Percentiles rank a stretch among this genome's conserved stretches.
phyloP scores from a whole-genome alignment of 2,888 invertebrate genomes.

The Macrophya annulata region DNA sequence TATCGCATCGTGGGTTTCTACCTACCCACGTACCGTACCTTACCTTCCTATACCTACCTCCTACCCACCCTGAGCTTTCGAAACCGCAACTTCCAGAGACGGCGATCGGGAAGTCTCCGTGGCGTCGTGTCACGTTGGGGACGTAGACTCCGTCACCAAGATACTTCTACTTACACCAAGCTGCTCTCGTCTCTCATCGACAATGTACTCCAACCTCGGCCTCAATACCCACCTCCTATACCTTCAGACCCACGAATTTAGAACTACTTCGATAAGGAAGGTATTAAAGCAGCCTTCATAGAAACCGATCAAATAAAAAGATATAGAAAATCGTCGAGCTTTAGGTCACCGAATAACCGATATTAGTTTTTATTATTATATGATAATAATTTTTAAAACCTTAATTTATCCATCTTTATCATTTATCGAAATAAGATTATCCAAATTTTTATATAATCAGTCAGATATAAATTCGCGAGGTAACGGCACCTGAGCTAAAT shows the following conservation, averaged over 20 bases:
- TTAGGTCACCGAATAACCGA: background rate
- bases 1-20: slow-evolving; percentile 29
- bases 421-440: too few relatives aligned
- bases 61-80: slow-evolving; percentile 23
- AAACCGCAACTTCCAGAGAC: slow-evolving; percentile 22
- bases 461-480: too few relatives aligned
- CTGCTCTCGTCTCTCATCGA: slow-evolving; percentile 58
- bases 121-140: slow-evolving; percentile 15
- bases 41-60: too few relatives aligned
- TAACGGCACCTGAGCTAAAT: too few relatives aligned
- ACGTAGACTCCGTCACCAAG: slow-evolving; percentile 55
- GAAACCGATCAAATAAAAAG: slow-evolving; percentile 23
- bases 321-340: slow-evolving; percentile 8
- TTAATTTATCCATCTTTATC: too few relatives aligned
- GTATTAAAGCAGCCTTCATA: background rate
- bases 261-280: slow-evolving; percentile 30
- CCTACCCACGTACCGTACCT: too few relatives aligned
- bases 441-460: too few relatives aligned
- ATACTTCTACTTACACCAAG: slow-evolving; percentile 51
- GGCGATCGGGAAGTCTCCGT: background rate
- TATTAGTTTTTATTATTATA: background rate
- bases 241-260: slow-evolving; percentile 23
- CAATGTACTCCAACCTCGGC: slow-evolving; percentile 40
- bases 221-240: slow-evolving; percentile 33
- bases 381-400: too few relatives aligned